These are phyloP conservation scores for Peromyscus californicus DNA, from an alignment of 2,113 vertebrate genomes.

Conservation along the genomic window DNA sequence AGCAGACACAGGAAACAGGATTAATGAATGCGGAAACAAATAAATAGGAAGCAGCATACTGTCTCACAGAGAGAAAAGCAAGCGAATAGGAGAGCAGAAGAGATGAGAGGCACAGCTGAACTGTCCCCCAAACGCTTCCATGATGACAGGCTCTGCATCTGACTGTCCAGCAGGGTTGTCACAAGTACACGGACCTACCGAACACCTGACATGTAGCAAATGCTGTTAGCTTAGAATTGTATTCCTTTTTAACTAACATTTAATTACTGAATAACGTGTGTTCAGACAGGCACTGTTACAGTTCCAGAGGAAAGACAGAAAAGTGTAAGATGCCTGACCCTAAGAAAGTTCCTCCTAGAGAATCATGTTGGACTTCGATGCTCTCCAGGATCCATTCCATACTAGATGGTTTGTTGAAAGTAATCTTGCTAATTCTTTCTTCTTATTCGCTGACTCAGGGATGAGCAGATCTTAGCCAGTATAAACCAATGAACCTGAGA, in stretches of 20 bases:
- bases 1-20: neutral
- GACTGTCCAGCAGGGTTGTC: neutral
- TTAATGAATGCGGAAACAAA: neutral
- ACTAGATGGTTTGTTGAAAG: neutral
- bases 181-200: too few species aligned
- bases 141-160: neutral
- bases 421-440: neutral
- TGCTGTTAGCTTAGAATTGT: neutral
- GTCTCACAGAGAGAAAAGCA: neutral
- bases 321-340: neutral
- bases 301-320: neutral
- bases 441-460: neutral
- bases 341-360: neutral
- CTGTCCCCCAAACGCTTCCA: neutral
- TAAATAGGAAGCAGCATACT: neutral
- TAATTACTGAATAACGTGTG: neutral
- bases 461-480: neutral
- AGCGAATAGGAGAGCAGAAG: neutral
- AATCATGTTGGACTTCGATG: neutral
- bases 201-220: neutral
- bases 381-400: neutral
- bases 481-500: neutral
- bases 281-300: neutral
- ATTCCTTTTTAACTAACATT: neutral
- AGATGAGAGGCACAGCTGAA: neutral